Evolutionary conservation across 2,888 invertebrate genomes (phyloP).

Genomic region (Mesochorus sp.): DNA sequence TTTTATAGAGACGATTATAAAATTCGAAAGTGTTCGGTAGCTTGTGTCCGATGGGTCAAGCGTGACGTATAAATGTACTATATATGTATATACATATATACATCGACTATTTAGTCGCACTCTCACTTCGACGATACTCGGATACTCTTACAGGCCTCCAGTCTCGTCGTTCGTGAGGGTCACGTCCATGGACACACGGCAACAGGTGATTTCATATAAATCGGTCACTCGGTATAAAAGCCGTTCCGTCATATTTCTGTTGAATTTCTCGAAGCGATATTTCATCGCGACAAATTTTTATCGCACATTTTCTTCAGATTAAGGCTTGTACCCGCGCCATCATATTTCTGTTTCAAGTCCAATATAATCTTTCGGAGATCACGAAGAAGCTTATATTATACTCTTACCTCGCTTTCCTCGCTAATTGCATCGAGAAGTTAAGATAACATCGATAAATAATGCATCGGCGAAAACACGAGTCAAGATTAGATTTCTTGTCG

Average conservation of each 20-base stretch:
- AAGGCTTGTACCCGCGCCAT: too few relatives aligned
- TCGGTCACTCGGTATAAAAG: not conserved
- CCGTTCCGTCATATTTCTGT: not conserved
- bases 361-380: too few relatives aligned
- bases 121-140: not conserved
- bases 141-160: not conserved
- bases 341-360: too few relatives aligned
- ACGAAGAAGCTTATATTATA: too few relatives aligned
- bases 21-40: slow-evolving; percentile 41
- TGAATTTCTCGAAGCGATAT: not conserved
- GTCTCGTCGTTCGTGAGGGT: slow-evolving; percentile 17
- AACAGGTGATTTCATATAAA: slow-evolving; percentile 3
- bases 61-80: slow-evolving; percentile 5
- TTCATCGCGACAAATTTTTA: not conserved
- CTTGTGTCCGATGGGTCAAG: slow-evolving; percentile 8
- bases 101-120: too few relatives aligned
- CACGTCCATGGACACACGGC: slow-evolving; percentile 28
- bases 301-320: too few relatives aligned
- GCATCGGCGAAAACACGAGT: too few relatives aligned
- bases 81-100: not conserved
- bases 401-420: too few relatives aligned
- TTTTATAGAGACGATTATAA: slow-evolving; percentile 8
- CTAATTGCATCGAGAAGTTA: too few relatives aligned
- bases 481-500: too few relatives aligned
- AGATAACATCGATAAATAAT: too few relatives aligned